A percentile compares a stretch with the other conserved stretches of the same genome.
phyloP scores from a whole-genome alignment of 2,113 vertebrate species.

The Cavia porcellus region DNA sequence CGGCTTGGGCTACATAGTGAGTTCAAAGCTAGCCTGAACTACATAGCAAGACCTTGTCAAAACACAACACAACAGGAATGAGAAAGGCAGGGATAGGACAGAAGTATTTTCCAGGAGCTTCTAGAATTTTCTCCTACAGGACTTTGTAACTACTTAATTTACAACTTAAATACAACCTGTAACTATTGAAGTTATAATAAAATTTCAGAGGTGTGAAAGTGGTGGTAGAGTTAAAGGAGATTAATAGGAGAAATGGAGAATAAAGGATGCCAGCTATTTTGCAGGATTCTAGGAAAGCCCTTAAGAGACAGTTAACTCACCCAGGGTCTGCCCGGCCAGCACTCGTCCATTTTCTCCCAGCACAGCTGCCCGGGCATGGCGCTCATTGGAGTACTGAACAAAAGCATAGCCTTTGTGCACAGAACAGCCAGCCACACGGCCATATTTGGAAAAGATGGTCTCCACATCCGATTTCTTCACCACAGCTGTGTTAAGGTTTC shows the following conservation, averaged over 20 bases:
- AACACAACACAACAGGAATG: background rate
- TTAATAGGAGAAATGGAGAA: background rate
- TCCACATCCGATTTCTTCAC: constrained; percentile 97
- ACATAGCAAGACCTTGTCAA: background rate
- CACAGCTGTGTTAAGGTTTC: constrained; percentile 96
- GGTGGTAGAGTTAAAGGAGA: background rate
- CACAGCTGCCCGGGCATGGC: constrained; percentile 95
- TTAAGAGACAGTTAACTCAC: constrained; percentile 85
- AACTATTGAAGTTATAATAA: constrained; percentile 22
- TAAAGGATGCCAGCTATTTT: background rate
- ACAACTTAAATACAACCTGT: background rate
- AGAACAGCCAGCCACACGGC: constrained; percentile 95
- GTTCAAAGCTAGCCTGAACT: background rate
- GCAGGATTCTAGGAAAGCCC: background rate
- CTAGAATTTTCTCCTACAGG: background rate
- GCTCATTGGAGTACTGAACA: constrained; percentile 95
- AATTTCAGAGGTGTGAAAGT: background rate
- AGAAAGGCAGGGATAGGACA: constrained; percentile 28
- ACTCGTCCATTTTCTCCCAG: constrained; percentile 95
- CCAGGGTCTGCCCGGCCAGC: constrained; percentile 95
- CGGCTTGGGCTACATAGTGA: background rate
- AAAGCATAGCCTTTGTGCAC: constrained; percentile 97
- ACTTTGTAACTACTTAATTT: constrained; percentile 28
- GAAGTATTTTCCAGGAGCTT: background rate
- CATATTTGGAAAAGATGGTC: constrained; percentile 96